Conservation (phyloP, 2,113 vertebrate genomes). For the Piaya cayana region DNA sequence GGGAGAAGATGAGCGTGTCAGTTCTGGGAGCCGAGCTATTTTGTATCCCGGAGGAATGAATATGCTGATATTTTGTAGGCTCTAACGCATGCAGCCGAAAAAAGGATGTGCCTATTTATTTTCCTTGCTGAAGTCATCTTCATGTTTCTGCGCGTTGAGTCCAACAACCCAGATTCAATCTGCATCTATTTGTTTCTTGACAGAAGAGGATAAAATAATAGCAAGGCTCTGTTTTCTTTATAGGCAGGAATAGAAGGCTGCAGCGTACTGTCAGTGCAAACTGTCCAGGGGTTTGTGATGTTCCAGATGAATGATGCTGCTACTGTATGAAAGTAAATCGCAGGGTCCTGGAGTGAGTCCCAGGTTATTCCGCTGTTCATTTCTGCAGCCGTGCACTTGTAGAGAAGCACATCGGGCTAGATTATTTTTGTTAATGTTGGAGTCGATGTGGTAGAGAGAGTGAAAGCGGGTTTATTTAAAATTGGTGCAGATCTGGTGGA, state of each 20-base stretch:
- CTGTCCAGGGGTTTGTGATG: neutral
- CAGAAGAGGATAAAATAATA: neutral
- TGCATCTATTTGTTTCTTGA: neutral
- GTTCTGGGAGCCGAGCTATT: neutral
- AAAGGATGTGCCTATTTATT: neutral
- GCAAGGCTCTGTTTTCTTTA: neutral
- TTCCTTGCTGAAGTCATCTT: neutral
- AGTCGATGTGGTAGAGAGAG: neutral
- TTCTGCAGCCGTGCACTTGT: neutral
- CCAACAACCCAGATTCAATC: neutral
- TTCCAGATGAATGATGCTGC: neutral
- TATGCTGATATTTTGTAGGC: neutral
- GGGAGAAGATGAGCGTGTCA: neutral
- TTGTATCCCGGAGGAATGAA: neutral
- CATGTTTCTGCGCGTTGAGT: neutral
- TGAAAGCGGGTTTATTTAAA: neutral
- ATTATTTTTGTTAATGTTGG: neutral
- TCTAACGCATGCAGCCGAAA: neutral
- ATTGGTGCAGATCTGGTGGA: rapidly evolving
- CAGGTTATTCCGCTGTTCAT: neutral
- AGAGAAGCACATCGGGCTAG: neutral
- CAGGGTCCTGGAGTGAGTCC: neutral
- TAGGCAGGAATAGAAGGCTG: neutral
- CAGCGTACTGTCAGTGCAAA: neutral
- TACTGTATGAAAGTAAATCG: neutral